Base-by-base conservation (phyloP, 2,113 vertebrate species). In the Lipotes vexillifer region DNA sequence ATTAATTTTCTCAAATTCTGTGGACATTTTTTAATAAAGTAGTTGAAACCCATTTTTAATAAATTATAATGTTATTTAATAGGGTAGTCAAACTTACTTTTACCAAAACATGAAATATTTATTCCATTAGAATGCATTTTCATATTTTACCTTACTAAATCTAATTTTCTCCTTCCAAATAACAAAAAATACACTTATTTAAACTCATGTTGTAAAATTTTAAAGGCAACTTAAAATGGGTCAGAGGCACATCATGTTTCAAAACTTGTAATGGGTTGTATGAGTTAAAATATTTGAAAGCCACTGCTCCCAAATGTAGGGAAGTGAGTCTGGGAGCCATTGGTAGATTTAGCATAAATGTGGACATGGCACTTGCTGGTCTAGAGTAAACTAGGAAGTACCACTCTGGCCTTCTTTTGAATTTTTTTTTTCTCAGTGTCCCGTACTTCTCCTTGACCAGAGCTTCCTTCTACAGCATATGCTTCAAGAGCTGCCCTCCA, bases 51-150 rank as follows among this genome's bases (percentile, higher is more conserved):
- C 29, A 83, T 18, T 85, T 94, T 46, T 29, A 92, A 78, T 86
- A 41, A 72, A 81, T 84, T 78, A 38, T 89, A 55, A 36, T 33
- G 8, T 36, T 71, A 92, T 82, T 83, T 83, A 82, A 77, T 72
- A 66, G 65, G 5, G 5, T 20, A 92, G 13, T 78, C 41, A 61
- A 87, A 88, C 2, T 13, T 52, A 90, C 23, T 86, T 95, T 88
- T 89, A 55, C 23, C 12, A 41, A 97, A 85, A 52, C 20, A 80
- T 83, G 25, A 63, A 88, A 46, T 82, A 90, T 66, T 63, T 63
- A 84, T 88, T 85, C 11, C 23, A 82, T 77, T 77, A 89, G 12
- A 89, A 81, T 74, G 77, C 38, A 74, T 65, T 86, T 1, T 84
- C 44, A 52, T 86, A 31, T 72, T 94, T 93, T 77, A 82, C 31